Conservation (phyloP, 2,113 vertebrate genomes). For the Dipodomys merriami region DNA sequence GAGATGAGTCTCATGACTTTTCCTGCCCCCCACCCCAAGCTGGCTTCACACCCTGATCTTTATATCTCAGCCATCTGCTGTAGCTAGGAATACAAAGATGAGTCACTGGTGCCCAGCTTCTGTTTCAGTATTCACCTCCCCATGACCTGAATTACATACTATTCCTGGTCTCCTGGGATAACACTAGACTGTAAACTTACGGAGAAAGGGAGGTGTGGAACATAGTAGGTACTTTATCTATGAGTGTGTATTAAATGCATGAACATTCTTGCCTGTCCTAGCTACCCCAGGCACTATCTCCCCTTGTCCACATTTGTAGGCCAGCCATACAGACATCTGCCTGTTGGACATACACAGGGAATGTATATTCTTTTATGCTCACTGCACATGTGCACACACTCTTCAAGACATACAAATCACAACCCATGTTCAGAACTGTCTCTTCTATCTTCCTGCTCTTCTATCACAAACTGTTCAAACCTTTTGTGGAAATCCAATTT, state of each 20-base stretch:
- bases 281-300: not conserved
- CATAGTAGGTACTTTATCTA: not conserved
- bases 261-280: not conserved
- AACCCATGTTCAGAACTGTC: not conserved
- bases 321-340: not conserved
- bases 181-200: not conserved
- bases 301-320: not conserved
- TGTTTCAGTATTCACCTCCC: not conserved
- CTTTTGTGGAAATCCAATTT: not conserved
- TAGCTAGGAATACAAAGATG: too few species aligned
- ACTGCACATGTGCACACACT: accelerated
- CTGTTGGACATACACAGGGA: not conserved
- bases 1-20: too few species aligned
- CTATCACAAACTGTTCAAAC: not conserved
- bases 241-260: not conserved
- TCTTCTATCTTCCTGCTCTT: not conserved
- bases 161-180: not conserved
- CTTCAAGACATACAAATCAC: not conserved
- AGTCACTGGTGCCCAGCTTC: not conserved
- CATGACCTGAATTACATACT: not conserved
- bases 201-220: too few species aligned
- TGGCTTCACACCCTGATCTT: too few species aligned
- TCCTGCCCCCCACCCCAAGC: too few species aligned
- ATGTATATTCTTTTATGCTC: not conserved
- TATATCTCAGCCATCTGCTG: too few species aligned